These are phyloP conservation scores for Harpagoxenus sublaevis DNA, from an alignment of 2,888 invertebrate species.

Conservation along the genomic window DNA sequence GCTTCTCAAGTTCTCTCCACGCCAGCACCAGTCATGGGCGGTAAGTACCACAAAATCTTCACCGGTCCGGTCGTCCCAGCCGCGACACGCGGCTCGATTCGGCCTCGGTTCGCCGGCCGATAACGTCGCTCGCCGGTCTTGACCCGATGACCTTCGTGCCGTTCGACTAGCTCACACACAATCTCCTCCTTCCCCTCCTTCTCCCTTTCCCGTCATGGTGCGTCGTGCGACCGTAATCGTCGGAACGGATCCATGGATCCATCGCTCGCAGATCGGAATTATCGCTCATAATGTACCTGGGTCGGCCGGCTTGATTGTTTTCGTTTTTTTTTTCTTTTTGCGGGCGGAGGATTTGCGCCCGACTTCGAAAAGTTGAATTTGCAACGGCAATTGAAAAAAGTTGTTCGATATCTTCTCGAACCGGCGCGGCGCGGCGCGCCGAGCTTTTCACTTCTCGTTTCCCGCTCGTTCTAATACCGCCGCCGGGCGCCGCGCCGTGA, in stretches of 20 bases:
- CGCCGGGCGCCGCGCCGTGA: not conserved
- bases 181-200: slow-evolving; percentile 25
- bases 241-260: not conserved
- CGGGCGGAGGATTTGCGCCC: too few relatives aligned
- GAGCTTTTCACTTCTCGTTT: not conserved
- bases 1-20: slow-evolving; percentile 46
- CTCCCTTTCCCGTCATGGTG: not conserved
- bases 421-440: too few relatives aligned
- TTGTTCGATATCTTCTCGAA: not conserved
- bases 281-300: too few relatives aligned
- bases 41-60: slow-evolving; percentile 74
- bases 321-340: not conserved
- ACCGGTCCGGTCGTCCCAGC: not conserved
- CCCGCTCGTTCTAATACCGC: not conserved
- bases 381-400: not conserved
- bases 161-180: slow-evolving; percentile 28
- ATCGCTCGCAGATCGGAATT: not conserved
- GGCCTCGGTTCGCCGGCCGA: slow-evolving; percentile 58
- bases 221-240: not conserved
- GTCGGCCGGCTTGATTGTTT: not conserved
- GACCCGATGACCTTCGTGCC: slow-evolving; percentile 84
- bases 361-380: not conserved
- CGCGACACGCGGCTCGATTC: slow-evolving; percentile 36
- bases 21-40: slow-evolving; percentile 78
- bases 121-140: slow-evolving; percentile 77